Conservation (phyloP, 2,797 vertebrate species). For the Threskiornis aethiopicus region DNA sequence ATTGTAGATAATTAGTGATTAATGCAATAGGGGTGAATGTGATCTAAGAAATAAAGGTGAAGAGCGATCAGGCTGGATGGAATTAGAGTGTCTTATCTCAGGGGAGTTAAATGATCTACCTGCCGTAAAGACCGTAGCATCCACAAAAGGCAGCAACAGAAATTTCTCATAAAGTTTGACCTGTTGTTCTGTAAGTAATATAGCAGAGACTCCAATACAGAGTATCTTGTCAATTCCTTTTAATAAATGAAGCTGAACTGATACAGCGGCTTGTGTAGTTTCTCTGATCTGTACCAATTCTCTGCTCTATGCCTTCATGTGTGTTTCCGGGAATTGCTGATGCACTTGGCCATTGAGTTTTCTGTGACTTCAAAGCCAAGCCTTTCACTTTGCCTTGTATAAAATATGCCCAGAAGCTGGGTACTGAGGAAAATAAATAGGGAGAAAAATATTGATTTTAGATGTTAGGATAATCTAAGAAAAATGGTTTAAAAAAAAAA, state of each 20-base stretch:
- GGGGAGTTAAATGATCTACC: not conserved
- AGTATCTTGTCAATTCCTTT: conserved; percentile 53
- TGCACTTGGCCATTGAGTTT: conserved; percentile 45
- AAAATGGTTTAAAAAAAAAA: not conserved
- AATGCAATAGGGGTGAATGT: not conserved
- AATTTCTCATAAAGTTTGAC: conserved; percentile 59
- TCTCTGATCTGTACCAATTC: conserved; percentile 62
- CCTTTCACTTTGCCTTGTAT: conserved; percentile 49
- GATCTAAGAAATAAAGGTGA: not conserved
- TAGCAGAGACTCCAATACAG: conserved; percentile 18
- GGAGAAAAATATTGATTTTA: conserved; percentile 47
- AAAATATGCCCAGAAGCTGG: conserved; percentile 46
- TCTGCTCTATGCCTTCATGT: conserved; percentile 44
- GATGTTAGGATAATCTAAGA: conserved; percentile 31
- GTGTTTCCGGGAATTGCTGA: conserved; percentile 41
- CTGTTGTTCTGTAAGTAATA: conserved; percentile 34
- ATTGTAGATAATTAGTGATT: not conserved
- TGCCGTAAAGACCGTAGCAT: not conserved
- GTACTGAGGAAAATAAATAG: conserved; percentile 14
- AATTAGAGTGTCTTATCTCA: not conserved
- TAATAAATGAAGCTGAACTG: conserved; percentile 62
- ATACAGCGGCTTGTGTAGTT: conserved; percentile 37
- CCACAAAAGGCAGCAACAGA: not conserved
- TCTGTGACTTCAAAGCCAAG: conserved; percentile 67
- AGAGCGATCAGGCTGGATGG: not conserved